Evolutionary conservation across 2,888 invertebrate species (phyloP).

Genomic region (Coelinius sp.): DNA sequence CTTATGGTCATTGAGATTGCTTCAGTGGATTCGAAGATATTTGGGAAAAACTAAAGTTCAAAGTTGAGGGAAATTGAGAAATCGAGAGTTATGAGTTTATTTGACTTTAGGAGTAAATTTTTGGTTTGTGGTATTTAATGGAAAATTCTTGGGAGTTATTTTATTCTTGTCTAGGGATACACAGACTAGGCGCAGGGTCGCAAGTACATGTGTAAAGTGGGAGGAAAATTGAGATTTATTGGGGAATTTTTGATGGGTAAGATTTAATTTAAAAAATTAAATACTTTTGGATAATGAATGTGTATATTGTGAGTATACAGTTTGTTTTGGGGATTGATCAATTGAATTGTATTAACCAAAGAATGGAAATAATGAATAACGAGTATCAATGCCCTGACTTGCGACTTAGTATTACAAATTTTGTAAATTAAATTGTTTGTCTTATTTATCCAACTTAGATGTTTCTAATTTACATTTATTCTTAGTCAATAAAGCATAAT

Average conservation of each 20-base stretch:
- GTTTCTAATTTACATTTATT: background rate
- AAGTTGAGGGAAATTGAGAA: background rate
- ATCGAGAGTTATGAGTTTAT: too few species aligned
- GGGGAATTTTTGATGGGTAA: background rate
- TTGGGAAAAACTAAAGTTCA: background rate
- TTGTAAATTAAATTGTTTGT: background rate
- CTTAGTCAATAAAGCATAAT: slow-evolving; percentile 29
- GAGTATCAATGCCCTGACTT: slow-evolving; percentile 1
- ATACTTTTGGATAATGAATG: background rate
- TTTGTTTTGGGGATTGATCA: background rate
- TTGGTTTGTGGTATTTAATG: background rate
- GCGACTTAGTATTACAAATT: slow-evolving; percentile 22
- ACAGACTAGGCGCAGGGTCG: slow-evolving; percentile 1
- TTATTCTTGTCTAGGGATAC: background rate
- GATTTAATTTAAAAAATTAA: background rate
- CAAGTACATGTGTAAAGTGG: background rate
- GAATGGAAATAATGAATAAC: slow-evolving; percentile 12
- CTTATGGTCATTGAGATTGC: background rate
- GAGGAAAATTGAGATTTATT: background rate
- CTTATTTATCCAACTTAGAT: slow-evolving; percentile 22
- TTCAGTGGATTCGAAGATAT: background rate
- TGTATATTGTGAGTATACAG: background rate
- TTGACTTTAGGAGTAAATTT: background rate
- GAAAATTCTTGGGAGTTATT: background rate
- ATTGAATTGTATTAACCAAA: slow-evolving; percentile 19